Evolutionary conservation across 1,140 invertebrate genomes (phyloP), one percentile per base, ranked within the genome.

Genomic region (Globodera rostochiensis): DNA sequence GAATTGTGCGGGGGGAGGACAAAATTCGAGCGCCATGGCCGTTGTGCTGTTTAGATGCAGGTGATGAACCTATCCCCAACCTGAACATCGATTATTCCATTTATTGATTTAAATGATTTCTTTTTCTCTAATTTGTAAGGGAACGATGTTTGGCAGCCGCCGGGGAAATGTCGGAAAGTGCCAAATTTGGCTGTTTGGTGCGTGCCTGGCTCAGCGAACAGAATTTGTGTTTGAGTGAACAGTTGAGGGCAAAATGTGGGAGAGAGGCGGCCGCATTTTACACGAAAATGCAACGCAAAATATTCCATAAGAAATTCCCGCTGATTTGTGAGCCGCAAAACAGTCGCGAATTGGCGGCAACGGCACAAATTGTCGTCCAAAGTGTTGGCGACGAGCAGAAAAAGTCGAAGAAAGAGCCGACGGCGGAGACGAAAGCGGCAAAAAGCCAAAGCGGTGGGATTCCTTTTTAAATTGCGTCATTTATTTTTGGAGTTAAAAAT

Each of bases 141-240:
- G 69, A 71, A 3, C 69, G 69, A 9, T 71, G 69, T 60, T 60
- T 60, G 57, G 57, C 13, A 15, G 57, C 5, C 15, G 57, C 5
- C 69, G 25, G 19, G 19, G 25, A 1, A 21, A 21, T 13, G 13
- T 21, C 60, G 13, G 60, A 71, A 71, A 36, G 25, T 71, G 69
- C 69, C 69, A 36, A 47, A 71, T 71, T 71, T 36, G 69, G 69
- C 25, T 71, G 69, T 47, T 71, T 71, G 69, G 69, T 71, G 11
- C 69, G 69, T 47, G 46, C 69, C 19, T 71, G 69, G 69, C 69
- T 71, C 25, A 71, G 69, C 46, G 69, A 71, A 19, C 69, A 71
- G 46, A 71, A 71, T 71, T 36, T 71, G 25, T 71, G 69, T 71
- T 9, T 71, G 69, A 71, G 19, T 71, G 69, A 71, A 71, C 69